Percentiles rank a stretch among this genome's conserved stretches.
Evolutionary conservation across 2,113 vertebrate species (phyloP).

Genomic region (Romanogobio albipinnatus): DNA sequence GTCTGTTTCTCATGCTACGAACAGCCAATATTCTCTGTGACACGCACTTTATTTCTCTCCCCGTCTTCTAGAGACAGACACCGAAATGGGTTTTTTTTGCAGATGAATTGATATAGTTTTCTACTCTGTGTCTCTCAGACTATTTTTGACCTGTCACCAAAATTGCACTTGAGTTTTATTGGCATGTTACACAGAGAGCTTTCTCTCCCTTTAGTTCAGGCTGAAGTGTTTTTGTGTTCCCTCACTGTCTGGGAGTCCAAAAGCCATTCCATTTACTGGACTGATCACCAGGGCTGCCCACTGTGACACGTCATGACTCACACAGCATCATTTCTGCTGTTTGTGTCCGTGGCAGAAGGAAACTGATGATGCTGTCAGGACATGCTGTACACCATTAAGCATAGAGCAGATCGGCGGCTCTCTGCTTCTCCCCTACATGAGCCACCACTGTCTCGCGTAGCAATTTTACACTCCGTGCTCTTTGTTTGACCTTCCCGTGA

Average conservation of each 20-base stretch:
- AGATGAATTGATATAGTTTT: conserved; percentile 44
- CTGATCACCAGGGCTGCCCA: conserved; percentile 74
- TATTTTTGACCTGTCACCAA: conserved; percentile 53
- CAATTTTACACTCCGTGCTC: conserved; percentile 47
- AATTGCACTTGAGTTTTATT: conserved; percentile 58
- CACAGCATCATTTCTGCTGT: conserved; percentile 78
- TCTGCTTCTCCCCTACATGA: conserved; percentile 20
- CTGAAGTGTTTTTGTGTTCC: conserved; percentile 58
- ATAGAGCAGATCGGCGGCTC: conserved; percentile 49
- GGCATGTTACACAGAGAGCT: conserved; percentile 43
- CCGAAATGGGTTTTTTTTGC: conserved; percentile 13
- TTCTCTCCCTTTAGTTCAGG: conserved; percentile 51
- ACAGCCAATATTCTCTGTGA: conserved; percentile 46
- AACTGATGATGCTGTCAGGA: conserved; percentile 79
- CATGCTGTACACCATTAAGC: conserved; percentile 75
- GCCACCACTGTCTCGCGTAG: conserved; percentile 46
- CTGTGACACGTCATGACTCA: conserved; percentile 80
- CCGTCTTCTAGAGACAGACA: conserved; percentile 43
- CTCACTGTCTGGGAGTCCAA: conserved; percentile 56
- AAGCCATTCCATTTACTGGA: conserved; percentile 77
- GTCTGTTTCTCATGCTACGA: conserved; percentile 42
- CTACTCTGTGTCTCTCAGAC: conserved; percentile 33
- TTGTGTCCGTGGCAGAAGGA: conserved; percentile 72
- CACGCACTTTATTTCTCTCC: conserved; percentile 37
- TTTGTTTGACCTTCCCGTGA: conserved; percentile 48